Percentiles rank a stretch among this genome's conserved stretches.
Evolutionary conservation across 2,113 vertebrate species (phyloP).

Genomic region (Anguilla rostrata): DNA sequence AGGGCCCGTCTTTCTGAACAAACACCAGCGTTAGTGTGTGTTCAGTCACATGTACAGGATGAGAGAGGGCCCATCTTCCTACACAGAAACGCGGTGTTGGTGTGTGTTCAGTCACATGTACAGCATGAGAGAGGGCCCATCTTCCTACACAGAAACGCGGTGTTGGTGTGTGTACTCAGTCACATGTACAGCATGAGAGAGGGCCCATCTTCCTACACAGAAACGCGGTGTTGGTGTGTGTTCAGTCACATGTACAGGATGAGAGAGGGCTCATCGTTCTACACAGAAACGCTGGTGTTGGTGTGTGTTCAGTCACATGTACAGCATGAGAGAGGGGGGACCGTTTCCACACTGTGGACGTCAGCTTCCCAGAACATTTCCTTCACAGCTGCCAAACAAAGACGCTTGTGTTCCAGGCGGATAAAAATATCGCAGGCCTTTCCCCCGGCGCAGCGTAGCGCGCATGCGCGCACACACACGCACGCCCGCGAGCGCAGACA

Average conservation of each 20-base stretch:
- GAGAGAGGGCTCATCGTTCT: not conserved
- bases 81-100: not conserved
- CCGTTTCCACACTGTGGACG: constrained; percentile 24
- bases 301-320: not conserved
- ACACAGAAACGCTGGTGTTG: too few relatives aligned
- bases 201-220: not conserved
- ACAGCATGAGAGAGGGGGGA: not conserved
- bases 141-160: not conserved
- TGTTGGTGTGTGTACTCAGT: too few relatives aligned
- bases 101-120: not conserved
- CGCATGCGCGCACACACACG: constrained; percentile 9
- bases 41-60: not conserved
- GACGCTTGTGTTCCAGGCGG: constrained; percentile 57
- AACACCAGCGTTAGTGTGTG: not conserved
- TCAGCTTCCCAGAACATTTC: constrained; percentile 52
- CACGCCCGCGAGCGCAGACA: constrained; percentile 3
- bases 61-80: not conserved
- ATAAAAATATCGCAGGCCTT: constrained; percentile 55
- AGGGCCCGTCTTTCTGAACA: not conserved
- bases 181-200: not conserved
- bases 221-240: not conserved
- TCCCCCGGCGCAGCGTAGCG: constrained; percentile 20
- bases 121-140: not conserved
- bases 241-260: not conserved
- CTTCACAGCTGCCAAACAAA: constrained; percentile 55